These are phyloP conservation scores for Mastomys natalensis DNA, from an alignment of 2,113 vertebrate genomes.

Conservation along the genomic window DNA sequence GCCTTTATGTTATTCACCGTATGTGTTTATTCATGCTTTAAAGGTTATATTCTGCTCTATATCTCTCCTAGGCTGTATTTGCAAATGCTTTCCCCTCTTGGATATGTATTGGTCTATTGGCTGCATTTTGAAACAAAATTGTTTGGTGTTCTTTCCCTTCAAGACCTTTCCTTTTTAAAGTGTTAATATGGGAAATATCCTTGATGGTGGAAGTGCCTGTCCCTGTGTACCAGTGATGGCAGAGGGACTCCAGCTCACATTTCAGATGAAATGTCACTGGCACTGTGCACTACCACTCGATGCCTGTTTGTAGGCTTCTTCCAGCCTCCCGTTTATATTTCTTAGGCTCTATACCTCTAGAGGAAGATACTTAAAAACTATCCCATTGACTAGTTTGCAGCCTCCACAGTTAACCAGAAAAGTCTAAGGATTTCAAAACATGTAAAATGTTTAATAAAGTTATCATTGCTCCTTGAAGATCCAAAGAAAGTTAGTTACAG, in stretches of 20 bases:
- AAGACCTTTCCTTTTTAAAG: conserved; percentile 60
- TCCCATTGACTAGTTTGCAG: background rate
- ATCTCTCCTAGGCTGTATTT: conserved; percentile 70
- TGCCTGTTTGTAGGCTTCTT: background rate
- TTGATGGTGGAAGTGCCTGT: background rate
- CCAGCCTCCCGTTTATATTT: background rate
- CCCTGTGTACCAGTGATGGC: background rate
- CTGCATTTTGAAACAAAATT: conserved; percentile 72
- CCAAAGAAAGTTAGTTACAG: background rate
- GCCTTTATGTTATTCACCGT: background rate
- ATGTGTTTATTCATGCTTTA: conserved; percentile 80
- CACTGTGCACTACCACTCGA: background rate
- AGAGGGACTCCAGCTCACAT: background rate
- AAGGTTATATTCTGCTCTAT: conserved; percentile 80
- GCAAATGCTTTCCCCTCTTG: conserved; percentile 59
- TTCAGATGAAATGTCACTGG: background rate
- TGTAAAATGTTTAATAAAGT: conserved; percentile 5
- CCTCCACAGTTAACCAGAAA: conserved; percentile 7
- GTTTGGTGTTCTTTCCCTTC: conserved; percentile 58
- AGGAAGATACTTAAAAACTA: conserved; percentile 7
- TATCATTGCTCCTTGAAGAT: background rate
- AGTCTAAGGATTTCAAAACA: background rate
- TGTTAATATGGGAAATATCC: conserved; percentile 42
- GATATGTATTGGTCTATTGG: conserved; percentile 69
- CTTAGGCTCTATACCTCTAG: background rate